Evolutionary conservation across 2,888 invertebrate species (phyloP).

Genomic region (Acanthoscelides obtectus): DNA sequence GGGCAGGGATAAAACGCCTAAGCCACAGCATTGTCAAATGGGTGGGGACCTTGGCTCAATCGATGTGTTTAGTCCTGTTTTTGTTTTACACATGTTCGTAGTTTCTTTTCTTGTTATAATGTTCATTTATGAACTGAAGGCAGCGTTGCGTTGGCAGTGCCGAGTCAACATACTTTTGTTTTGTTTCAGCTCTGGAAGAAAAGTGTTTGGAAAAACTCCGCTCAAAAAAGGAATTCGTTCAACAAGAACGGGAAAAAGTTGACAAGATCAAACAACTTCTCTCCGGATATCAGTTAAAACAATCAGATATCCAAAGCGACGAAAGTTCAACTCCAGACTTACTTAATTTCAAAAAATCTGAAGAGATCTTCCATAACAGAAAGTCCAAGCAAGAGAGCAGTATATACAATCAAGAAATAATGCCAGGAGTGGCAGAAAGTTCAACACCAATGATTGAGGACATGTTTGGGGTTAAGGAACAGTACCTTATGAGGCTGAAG

Average conservation of each 20-base stretch:
- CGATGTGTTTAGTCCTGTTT: too few relatives aligned
- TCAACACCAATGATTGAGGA: conserved; percentile 7
- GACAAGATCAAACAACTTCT: neutral
- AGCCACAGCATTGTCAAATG: too few relatives aligned
- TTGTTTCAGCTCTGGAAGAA: conserved; percentile 32
- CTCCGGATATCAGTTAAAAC: neutral
- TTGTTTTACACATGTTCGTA: too few relatives aligned
- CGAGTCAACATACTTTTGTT: too few relatives aligned
- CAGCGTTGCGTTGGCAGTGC: too few relatives aligned
- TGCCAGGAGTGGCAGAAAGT: neutral
- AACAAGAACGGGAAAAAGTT: conserved; percentile 31
- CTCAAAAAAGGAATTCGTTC: conserved; percentile 28
- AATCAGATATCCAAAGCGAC: neutral
- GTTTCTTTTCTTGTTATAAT: too few relatives aligned
- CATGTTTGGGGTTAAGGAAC: conserved; percentile 26
- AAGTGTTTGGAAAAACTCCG: conserved; percentile 32
- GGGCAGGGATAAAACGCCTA: too few relatives aligned
- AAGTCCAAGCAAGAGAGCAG: neutral
- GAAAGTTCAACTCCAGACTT: neutral
- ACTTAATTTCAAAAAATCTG: neutral
- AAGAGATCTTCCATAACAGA: neutral
- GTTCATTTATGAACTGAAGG: too few relatives aligned
- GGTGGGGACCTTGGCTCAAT: too few relatives aligned
- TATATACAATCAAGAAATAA: neutral
- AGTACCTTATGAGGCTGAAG: conserved; percentile 31